Percentiles rank a stretch among this genome's conserved stretches.
These are phyloP conservation scores for Dynastes tityus DNA, from an alignment of 2,888 invertebrate species.

Conservation along the genomic window DNA sequence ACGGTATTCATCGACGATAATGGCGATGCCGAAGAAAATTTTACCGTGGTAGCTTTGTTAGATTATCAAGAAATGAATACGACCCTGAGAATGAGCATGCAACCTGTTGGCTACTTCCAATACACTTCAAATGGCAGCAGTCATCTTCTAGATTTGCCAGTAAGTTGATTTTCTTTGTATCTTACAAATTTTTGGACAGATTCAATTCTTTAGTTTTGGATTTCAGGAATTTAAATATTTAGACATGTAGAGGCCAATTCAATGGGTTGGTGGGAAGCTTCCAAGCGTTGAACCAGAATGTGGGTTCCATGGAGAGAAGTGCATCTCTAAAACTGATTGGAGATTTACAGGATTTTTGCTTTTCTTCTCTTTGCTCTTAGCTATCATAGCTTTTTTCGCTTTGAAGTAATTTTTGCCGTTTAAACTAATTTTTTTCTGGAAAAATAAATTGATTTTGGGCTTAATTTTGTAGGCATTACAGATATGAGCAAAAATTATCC, in stretches of 20 bases:
- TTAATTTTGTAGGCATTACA: slow-evolving; percentile 78
- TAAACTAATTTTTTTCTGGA: neutral
- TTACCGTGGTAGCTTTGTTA: slow-evolving; percentile 86
- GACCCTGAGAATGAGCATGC: slow-evolving; percentile 79
- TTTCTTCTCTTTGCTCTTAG: slow-evolving; percentile 77
- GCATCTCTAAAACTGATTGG: slow-evolving; percentile 79
- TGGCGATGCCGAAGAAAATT: slow-evolving; percentile 94
- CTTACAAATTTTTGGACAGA: too few relatives aligned
- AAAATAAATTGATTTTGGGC: neutral
- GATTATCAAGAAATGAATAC: slow-evolving; percentile 74
- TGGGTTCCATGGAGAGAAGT: slow-evolving; percentile 86
- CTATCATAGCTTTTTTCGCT: slow-evolving; percentile 79
- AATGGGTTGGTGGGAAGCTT: slow-evolving; percentile 84
- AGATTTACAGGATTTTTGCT: slow-evolving; percentile 77
- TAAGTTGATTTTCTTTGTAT: slow-evolving; percentile 64
- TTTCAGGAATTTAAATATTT: slow-evolving; percentile 77
- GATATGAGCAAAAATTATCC: slow-evolving; percentile 93
- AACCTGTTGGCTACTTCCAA: slow-evolving; percentile 85
- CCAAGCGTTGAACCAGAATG: slow-evolving; percentile 88
- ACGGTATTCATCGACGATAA: slow-evolving; percentile 89
- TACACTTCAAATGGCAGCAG: slow-evolving; percentile 73
- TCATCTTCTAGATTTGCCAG: slow-evolving; percentile 75
- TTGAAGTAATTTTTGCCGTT: slow-evolving; percentile 74
- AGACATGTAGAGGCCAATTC: slow-evolving; percentile 77
- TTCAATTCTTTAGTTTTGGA: neutral